Conservation (phyloP, 2,888 invertebrate species). For the Heliconius erato region DNA sequence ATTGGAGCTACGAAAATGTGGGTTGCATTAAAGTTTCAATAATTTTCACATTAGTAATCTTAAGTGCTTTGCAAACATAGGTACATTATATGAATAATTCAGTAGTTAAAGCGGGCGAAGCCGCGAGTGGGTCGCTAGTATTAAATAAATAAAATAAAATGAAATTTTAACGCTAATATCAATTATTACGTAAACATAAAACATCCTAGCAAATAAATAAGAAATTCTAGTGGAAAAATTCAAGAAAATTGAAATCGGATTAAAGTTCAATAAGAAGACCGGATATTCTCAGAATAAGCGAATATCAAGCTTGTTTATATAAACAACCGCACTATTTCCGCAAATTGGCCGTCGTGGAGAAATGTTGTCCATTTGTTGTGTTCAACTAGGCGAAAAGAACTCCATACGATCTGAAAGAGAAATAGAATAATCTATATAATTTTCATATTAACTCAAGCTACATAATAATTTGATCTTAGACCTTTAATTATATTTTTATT, state of each 20-base stretch:
- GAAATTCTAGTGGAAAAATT: not conserved
- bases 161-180: not conserved
- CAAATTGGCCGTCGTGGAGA: constrained; percentile 50
- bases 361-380: constrained; percentile 50
- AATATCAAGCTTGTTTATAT: constrained; percentile 41
- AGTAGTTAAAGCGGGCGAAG: too few species aligned
- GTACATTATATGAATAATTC: too few species aligned
- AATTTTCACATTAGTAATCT: too few species aligned
- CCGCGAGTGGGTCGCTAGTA: too few species aligned
- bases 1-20: too few species aligned
- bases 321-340: constrained; percentile 46
- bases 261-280: constrained; percentile 32
- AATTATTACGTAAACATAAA: not conserved
- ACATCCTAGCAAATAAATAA: not conserved
- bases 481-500: not conserved
- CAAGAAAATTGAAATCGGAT: constrained; percentile 19
- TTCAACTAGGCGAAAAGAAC: constrained; percentile 49
- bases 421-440: constrained; percentile 25
- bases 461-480: not conserved
- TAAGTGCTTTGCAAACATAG: too few species aligned
- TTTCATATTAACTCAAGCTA: constrained; percentile 21
- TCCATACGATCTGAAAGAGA: constrained; percentile 37
- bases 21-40: too few species aligned
- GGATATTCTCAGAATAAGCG: constrained; percentile 25
- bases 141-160: not conserved